A percentile compares a stretch with the other conserved stretches of the same genome.
phyloP scores from a whole-genome alignment of 2,888 invertebrate genomes.

The Drosophila paracracens region DNA sequence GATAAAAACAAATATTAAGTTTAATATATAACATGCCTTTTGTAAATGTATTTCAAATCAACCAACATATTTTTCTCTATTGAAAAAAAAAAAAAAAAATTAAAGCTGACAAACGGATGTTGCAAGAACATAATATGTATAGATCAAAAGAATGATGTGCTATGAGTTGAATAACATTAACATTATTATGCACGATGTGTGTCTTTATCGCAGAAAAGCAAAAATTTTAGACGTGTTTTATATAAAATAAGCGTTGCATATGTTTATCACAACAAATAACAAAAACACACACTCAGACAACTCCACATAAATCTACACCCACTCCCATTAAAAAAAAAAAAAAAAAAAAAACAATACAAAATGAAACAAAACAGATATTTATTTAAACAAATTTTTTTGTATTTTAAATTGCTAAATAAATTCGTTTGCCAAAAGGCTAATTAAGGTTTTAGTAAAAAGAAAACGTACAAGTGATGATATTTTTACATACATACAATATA shows the following conservation, averaged over 20 bases:
- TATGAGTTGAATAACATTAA: conserved; percentile 8
- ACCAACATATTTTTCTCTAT: background rate
- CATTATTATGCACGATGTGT: conserved; percentile 15
- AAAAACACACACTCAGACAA: conserved; percentile 1
- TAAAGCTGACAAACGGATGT: background rate
- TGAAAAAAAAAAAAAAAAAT: background rate
- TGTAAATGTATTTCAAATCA: conserved; percentile 52
- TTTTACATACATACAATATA: conserved; percentile 13
- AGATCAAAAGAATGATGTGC: conserved; percentile 19
- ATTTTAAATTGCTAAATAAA: conserved; percentile 24
- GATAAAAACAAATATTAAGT: conserved; percentile 15
- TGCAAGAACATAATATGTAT: conserved; percentile 11
- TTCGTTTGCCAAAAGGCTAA: conserved; percentile 36
- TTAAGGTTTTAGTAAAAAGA: conserved; percentile 13
- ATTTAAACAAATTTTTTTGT: conserved; percentile 21
- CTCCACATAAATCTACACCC: background rate
- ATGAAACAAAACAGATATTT: conserved; percentile 25
- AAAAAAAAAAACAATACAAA: background rate
- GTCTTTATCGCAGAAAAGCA: conserved; percentile 28
- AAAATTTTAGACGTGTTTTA: conserved; percentile 43
- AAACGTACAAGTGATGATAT: conserved; percentile 50
- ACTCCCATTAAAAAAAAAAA: background rate
- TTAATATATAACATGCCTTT: conserved; percentile 46
- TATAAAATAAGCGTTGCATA: conserved; percentile 54
- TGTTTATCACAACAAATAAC: conserved; percentile 25